Base-by-base conservation (phyloP, 2,888 invertebrate genomes). In the Drosophila parthenogenetica region DNA sequence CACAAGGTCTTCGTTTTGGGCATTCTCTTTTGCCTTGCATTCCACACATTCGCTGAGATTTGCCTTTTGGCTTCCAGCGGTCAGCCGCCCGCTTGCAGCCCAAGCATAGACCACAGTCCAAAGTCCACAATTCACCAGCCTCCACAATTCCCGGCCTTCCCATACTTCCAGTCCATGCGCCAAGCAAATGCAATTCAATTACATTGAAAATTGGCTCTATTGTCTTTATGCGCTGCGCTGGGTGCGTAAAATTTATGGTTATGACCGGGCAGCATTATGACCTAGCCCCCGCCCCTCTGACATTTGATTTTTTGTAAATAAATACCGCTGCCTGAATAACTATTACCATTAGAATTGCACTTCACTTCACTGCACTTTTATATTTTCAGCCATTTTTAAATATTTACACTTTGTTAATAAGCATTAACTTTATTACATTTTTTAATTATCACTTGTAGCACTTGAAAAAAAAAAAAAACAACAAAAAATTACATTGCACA, bases 241-340 rank as follows among this genome's bases (percentile, higher is more conserved):
- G 79, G 69, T 85, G 85, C 85, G 85, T 85, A 79, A 80, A 87
- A 87, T 84, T 87, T 85, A 85, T 85, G 71, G 87, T 86, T 84
- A 86, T 84, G 86, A 77, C 64, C 62, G 57, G 19, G 22, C 62
- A 71, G 69, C 75, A 65, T 70, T 82, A 67, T 86, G 83, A 83
- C 83, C 86, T 81, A 83, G 83, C 66, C 73, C 71, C 83, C 83
- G 81, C 66, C 74, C 71, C 60, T 72, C 68, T 73, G 83, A 86
- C 83, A 81, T 79, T 79, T 83, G 77, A 81, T 79, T 74, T 68
- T 43, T 73, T 17, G 75, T 63, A 77, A 72, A 78, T 73, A 80
- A 77, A 73, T 78, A 74, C 73, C 63, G 62, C 62, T 42, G 65
- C 62, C 65, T 7, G 5, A 71, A 54, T 70, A 79, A 51, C 69